These are phyloP conservation scores for Sepioteuthis lessoniana DNA, from an alignment of 2,888 invertebrate genomes.

Conservation along the genomic window DNA sequence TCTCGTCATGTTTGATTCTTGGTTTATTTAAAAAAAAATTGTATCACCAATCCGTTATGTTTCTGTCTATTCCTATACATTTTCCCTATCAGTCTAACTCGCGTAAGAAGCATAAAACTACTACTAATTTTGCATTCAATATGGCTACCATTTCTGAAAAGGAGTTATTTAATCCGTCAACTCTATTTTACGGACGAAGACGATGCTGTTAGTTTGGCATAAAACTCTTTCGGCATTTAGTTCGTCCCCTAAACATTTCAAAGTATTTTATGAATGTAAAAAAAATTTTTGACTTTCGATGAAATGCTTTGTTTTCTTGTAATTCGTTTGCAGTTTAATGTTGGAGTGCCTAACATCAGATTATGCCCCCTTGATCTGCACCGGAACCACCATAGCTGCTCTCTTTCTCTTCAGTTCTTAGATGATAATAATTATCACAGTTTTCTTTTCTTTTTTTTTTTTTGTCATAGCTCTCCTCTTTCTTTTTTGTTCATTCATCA, in stretches of 20 bases:
- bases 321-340: not conserved
- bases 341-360: not conserved
- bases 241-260: too few relatives aligned
- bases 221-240: too few relatives aligned
- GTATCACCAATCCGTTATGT: not conserved
- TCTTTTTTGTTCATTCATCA: not conserved
- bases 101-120: not conserved
- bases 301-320: not conserved
- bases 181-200: too few relatives aligned
- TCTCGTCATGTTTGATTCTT: not conserved
- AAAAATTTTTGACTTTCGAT: too few relatives aligned
- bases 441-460: not conserved
- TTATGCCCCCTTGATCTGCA: slow-evolving; percentile 13
- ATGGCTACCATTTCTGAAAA: not conserved
- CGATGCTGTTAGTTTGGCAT: too few relatives aligned
- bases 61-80: not conserved
- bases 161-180: too few relatives aligned
- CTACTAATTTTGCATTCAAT: slow-evolving; percentile 33
- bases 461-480: not conserved
- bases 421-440: not conserved
- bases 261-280: too few relatives aligned
- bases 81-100: not conserved
- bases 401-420: not conserved
- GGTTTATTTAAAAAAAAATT: not conserved
- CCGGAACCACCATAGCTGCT: not conserved